Evolutionary conservation across 1,140 invertebrate genomes (phyloP).

Genomic region (Pinna nobilis): DNA sequence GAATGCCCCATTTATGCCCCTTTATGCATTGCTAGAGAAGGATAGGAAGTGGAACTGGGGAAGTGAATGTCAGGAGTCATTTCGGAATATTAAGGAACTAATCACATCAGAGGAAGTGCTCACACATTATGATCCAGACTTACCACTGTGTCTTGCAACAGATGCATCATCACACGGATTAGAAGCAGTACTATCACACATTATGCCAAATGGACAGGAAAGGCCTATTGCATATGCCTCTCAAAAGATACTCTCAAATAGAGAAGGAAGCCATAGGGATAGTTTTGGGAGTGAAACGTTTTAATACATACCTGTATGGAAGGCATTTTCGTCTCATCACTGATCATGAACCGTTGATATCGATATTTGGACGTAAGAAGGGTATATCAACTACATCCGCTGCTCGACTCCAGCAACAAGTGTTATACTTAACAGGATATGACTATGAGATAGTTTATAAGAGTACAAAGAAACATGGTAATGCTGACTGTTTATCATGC

Average conservation of each 20-base stretch:
- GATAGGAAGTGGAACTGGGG: conserved; percentile 26
- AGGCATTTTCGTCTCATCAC: conserved; percentile 60
- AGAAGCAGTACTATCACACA: conserved; percentile 75
- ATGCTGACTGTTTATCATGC: conserved; percentile 48
- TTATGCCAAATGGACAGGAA: conserved; percentile 65
- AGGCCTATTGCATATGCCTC: conserved; percentile 52
- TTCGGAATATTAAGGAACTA: conserved; percentile 13
- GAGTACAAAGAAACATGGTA: conserved; percentile 36
- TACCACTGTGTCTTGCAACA: conserved; percentile 47
- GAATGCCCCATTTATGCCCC: conserved; percentile 34
- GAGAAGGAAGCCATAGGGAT: conserved; percentile 23
- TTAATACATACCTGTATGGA: conserved; percentile 75
- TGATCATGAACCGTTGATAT: conserved; percentile 70
- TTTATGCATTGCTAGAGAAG: conserved; percentile 28
- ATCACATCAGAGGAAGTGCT: conserved; percentile 31
- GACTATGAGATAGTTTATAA: conserved; percentile 8
- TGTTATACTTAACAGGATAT: conserved; percentile 42
- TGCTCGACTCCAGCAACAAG: conserved; percentile 68
- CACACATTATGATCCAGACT: conserved; percentile 34
- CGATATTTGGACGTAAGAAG: conserved; percentile 65
- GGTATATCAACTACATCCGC: conserved; percentile 56
- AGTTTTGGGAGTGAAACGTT: conserved; percentile 72
- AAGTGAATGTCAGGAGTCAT: not conserved
- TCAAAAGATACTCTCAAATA: conserved; percentile 26
- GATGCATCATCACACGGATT: conserved; percentile 76